Evolutionary conservation across 2,113 vertebrate genomes (phyloP), one percentile per base, ranked within the genome.

Genomic region (Balaeniceps rex): DNA sequence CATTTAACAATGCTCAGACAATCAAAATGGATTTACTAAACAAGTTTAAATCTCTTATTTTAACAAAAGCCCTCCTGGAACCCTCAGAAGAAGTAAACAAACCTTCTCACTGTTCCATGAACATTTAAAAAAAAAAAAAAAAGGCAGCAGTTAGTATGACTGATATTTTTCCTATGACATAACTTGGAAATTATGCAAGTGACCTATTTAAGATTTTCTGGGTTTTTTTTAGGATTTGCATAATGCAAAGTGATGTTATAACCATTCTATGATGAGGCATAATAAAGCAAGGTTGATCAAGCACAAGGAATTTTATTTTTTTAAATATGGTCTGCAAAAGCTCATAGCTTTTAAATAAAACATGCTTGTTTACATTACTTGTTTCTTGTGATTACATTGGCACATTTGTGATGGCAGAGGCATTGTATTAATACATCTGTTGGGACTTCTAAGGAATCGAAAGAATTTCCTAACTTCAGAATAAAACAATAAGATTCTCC

Each of bases 11-110:
- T 75, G 44, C 82, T 79, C 71, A 93, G 74, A 76, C 61, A 90
- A 88, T 96, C 71, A 93, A 92, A 96, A 90, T 28, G 72, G 84
- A 90, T 94, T 95, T 96, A 87, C 52, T 78, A 68, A 91, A 90
- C n/a, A 54, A 70, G 26, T 92, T 97, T 87, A 79, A 86, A 83
- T 93, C 14, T 68, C 69, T 91, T 90, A 33, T 70, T 97, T 92
- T 92, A 83, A 92, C 81, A 81, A 81, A 87, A 88, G 31, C 10
- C 13, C n/a, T 74, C 58, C 36, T 36, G 44, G 36, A 95, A 69
- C 34, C 14, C 65, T 87, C 61, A 57, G 58, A 89, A 92, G 40
- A 42, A 87, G 52, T 54, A 89, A 94, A 92, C 16, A 90, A 92
- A 70, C 36, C 54, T 87, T 80, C 4, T 7, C 49, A 86, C 17